Evolutionary conservation across 1,140 invertebrate genomes (phyloP), one percentile per base, ranked within the genome.

Genomic region (Drosophila varians): DNA sequence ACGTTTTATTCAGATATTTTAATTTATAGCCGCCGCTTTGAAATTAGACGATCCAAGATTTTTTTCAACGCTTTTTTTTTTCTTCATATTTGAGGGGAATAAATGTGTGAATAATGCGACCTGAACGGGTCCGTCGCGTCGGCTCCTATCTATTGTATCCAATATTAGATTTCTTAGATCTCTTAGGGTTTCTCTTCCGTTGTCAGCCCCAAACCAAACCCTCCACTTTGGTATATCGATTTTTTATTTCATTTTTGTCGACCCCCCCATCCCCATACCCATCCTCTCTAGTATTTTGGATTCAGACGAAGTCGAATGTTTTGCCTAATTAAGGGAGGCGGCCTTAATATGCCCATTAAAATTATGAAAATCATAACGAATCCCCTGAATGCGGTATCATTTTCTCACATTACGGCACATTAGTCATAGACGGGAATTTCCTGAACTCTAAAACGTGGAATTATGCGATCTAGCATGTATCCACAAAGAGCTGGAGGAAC

Each of bases 281-380:
- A 6, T 14, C 36, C 14, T 14, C 36, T 36, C 34, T 14, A 36
- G 12, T 36, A 36, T 36, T 8, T 28, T 9, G 26, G 26, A 28
- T 28, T 28, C 26, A 31, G 28, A 11, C 28, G 28, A 31, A 31
- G 36, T 16, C 47, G 53, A 73, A 65, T 74, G 58, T 74, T 76
- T 61, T 66, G 73, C 62, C 77, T 87, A 86, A 87, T 87, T 87
- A 87, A 48, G 78, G 73, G 52, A 72, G 82, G 82, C 82, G 80
- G 82, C 76, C 54, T 86, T 84, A 86, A 86, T 79, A 73, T 79
- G 80, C 61, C 80, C 80, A 80, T 84, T 86, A 79, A 84, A 84
- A 84, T 84, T 86, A 84, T 84, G 80, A 84, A 84, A 84, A 86
- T 84, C 73, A 40, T 55, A 69, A 45, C 61, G 65, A 69, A 68